These are phyloP conservation scores for Silurus meridionalis DNA, from an alignment of 2,113 vertebrate genomes.

Conservation along the genomic window DNA sequence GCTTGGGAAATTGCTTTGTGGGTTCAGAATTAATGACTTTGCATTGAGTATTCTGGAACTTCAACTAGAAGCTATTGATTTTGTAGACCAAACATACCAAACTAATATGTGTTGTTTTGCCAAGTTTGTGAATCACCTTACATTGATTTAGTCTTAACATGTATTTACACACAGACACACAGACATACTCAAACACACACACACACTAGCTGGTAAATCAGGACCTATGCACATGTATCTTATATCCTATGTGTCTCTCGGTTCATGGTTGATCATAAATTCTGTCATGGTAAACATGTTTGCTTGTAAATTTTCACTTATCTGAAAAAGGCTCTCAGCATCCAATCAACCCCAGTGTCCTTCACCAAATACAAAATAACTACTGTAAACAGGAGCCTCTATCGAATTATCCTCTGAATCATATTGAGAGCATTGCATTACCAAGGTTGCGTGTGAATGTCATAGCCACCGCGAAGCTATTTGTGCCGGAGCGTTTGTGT, in stretches of 20 bases:
- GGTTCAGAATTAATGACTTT: background rate
- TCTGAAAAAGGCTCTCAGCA: background rate
- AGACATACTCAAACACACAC: background rate
- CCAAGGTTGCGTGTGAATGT: conserved; percentile 25
- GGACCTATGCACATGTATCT: background rate
- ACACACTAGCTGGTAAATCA: background rate
- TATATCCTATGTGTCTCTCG: background rate
- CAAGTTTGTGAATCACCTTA: background rate
- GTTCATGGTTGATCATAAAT: background rate
- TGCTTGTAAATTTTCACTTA: conserved; percentile 2
- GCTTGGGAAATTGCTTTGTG: background rate
- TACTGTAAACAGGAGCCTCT: conserved; percentile 15
- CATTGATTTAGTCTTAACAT: background rate
- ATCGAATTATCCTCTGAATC: conserved; percentile 10
- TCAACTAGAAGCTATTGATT: background rate
- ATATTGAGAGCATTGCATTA: conserved; percentile 25
- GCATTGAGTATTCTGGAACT: background rate
- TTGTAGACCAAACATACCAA: background rate
- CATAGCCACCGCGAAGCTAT: conserved; percentile 40
- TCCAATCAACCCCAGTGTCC: background rate
- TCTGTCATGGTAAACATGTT: background rate
- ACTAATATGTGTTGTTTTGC: background rate
- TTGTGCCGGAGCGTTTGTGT: conserved; percentile 21
- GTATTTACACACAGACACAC: too few species aligned
- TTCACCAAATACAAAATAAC: conserved; percentile 2